Base-by-base conservation (phyloP, 1,140 invertebrate species). In the Phymastichus coffea region DNA sequence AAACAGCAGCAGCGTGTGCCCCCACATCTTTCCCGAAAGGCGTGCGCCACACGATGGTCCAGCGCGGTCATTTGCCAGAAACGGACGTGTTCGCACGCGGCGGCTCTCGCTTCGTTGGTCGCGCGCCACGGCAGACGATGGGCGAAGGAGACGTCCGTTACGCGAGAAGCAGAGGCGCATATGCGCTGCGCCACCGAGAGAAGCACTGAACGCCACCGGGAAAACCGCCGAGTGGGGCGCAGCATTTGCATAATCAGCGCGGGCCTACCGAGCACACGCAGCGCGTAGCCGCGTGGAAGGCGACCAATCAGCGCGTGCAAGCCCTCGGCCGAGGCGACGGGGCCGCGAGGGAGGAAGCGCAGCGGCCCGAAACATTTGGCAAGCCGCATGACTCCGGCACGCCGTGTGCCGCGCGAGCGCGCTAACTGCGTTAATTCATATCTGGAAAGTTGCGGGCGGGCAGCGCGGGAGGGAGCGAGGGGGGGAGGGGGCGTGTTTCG, bases 351-450 rank as follows among this genome's bases (percentile, higher is more conserved):
- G 23, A 40, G 28, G 2, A 48, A 22, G 46, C 14, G 43, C 47
- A 47, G 55, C 55, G 58, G 58, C 52, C 61, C 51, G 65, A 68
- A 70, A 73, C 68, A 74, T 74, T 75, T 68, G 69, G 70, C 75
- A 77, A 76, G 69, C 73, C 69, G 71, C 73, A 73, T 73, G 74
- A 74, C 74, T 75, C 70, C 69, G 62, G 48, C 41, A 61, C 64
- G 67, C n/a, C n/a, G n/a, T n/a, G n/a, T n/a, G n/a, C n/a, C 67
- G 66, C 69, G 66, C 69, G 72, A 74, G 69, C 76, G 77, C 75
- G 69, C 73, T 76, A 79, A 78, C 74, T 77, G 74, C 70, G 77
- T 79, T 77, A 79, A 79, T 79, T 79, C 77, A 78, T 78, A 79
- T 77, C 74, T 73, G 64, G 70, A 71, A 78, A 78, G 71, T 75